A percentile compares a stretch with the other conserved stretches of the same genome.
phyloP scores from a whole-genome alignment of 2,797 vertebrate genomes.

The Knipowitschia caucasica region DNA sequence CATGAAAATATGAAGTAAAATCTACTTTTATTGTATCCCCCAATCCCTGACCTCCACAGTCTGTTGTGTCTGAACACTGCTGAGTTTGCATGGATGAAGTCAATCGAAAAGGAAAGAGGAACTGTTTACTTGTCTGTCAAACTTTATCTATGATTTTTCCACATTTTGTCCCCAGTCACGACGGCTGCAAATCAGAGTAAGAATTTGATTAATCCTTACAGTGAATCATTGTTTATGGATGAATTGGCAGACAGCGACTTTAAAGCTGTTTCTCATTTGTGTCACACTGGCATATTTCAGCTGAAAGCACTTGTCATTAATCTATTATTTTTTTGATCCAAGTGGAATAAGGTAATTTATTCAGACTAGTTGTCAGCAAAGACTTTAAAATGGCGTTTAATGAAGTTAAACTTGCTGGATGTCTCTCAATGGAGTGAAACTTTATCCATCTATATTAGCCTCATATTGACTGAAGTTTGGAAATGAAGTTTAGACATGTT shows the following conservation, averaged over 20 bases:
- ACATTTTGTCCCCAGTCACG: slow-evolving; percentile 48
- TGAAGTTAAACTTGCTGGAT: not conserved
- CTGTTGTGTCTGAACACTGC: slow-evolving; percentile 9
- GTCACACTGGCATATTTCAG: slow-evolving; percentile 22
- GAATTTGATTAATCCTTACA: slow-evolving; percentile 39
- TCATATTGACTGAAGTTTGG: not conserved
- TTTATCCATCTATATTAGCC: not conserved
- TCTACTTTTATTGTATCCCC: no score
- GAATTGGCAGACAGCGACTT: slow-evolving; percentile 39
- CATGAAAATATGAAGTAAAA: no score
- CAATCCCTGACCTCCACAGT: slow-evolving; percentile 20
- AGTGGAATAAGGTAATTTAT: slow-evolving; percentile 30
- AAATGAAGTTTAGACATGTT: not conserved
- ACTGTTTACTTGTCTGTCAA: slow-evolving; percentile 56
- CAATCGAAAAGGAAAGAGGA: slow-evolving; percentile 14
- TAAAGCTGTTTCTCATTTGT: slow-evolving; percentile 49
- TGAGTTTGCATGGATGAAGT: not conserved
- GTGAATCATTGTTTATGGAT: slow-evolving; percentile 62
- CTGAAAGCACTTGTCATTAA: slow-evolving; percentile 18
- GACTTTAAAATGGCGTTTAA: not conserved
- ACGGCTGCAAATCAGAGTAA: slow-evolving; percentile 40
- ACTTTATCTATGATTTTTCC: slow-evolving; percentile 30
- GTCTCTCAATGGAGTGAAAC: not conserved
- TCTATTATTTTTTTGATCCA: slow-evolving; percentile 28
- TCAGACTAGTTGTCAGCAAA: slow-evolving; percentile 14